phyloP scores from a whole-genome alignment of 2,113 vertebrate genomes.

The Vidua chalybeata region DNA sequence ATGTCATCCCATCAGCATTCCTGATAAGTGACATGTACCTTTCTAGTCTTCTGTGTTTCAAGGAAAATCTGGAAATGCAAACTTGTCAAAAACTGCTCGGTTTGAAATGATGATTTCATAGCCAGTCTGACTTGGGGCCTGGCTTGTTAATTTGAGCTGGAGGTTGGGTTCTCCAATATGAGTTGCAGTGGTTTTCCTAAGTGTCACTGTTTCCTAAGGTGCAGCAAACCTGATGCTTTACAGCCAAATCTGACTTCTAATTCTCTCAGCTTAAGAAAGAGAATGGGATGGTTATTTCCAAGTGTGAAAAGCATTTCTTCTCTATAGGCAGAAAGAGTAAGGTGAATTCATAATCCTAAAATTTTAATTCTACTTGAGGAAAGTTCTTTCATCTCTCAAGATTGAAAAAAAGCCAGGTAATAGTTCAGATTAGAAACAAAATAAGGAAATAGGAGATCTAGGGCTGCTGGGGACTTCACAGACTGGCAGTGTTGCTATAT shows the following conservation, averaged over 20 bases:
- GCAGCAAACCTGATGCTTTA: neutral
- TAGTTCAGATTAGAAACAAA: neutral
- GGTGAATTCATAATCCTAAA: neutral
- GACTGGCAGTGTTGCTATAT: neutral
- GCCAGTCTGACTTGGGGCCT: neutral
- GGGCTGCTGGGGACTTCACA: neutral
- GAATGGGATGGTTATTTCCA: neutral
- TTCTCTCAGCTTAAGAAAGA: neutral
- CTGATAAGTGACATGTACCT: neutral
- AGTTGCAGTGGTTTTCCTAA: neutral
- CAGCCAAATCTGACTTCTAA: neutral
- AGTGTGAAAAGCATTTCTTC: neutral
- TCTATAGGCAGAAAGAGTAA: neutral
- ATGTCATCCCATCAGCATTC: neutral
- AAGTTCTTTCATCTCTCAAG: neutral
- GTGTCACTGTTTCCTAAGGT: neutral
- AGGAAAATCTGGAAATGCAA: slow-evolving; percentile 1
- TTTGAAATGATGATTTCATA: neutral
- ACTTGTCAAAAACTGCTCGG: neutral
- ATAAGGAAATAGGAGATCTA: neutral
- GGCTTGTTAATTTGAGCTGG: neutral
- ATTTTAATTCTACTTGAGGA: neutral
- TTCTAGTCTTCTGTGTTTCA: neutral
- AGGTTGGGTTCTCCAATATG: neutral
- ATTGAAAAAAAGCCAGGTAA: neutral